Base-by-base conservation (phyloP, 2,797 vertebrate genomes). In the Semotilus atromaculatus region DNA sequence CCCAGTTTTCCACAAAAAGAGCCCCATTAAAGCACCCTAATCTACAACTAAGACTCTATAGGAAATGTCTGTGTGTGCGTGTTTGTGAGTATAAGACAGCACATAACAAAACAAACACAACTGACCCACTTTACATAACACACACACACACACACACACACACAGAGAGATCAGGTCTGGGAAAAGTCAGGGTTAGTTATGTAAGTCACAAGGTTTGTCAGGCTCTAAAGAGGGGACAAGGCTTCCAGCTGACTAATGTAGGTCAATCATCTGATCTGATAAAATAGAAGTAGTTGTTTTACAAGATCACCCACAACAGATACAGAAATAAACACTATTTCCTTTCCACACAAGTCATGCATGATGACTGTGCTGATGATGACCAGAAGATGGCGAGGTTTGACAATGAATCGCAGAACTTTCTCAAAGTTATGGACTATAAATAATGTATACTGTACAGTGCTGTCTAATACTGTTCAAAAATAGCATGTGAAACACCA, bases 251-350 rank as follows among this genome's bases (percentile, higher is more conserved):
- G 74, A 60, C 53, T 26, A 40, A 77, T 60, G 36, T 19, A 11
- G 36, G 74, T 77, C 74, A 60, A 40, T 77, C 74, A 77, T 77
- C 74, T 77, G 74, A 77, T 77, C 74, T 26, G 53, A 77, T 77
- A 1, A 13, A 36, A 68, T 3, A 11, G 7, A 38, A 76, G 53
- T 16, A 75, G 48, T 40, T 3, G 21, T 26, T 40, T 10, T 6
- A 60, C 14, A 18, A 18, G 70, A 58, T 38, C 36, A 7, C 7
- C 36, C 36, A 38, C 36, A 7, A 38, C 6, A 38, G 36, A 38
- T 38, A 38, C 36, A 1, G 6, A 38, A 38, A 38, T 38, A 7
- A 38, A 7, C 5, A 38, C 36, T 7, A 7, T 38, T 38, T 7
- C 36, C 36, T 7, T 38, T 38, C 36, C 36, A 38, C 6, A 8